These are phyloP conservation scores for Mimumesa dahlbomi DNA, from an alignment of 2,888 invertebrate genomes.

Conservation along the genomic window DNA sequence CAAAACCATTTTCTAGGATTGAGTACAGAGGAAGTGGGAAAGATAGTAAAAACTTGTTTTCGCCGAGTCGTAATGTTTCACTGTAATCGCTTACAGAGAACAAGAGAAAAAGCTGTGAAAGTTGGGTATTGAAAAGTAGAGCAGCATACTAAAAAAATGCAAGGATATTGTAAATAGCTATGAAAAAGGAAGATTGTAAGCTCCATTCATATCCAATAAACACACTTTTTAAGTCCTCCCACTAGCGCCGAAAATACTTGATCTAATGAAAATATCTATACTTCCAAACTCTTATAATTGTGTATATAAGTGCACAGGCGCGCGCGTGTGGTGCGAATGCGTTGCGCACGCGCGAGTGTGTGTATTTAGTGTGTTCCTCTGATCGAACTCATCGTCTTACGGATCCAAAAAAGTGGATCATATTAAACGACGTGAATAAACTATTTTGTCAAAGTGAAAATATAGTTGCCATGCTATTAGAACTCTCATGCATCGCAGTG, in stretches of 20 bases:
- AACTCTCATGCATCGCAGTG: conserved; percentile 56
- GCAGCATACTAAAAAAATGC: conserved; percentile 32
- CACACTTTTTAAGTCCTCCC: conserved; percentile 3
- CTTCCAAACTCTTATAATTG: conserved; percentile 3
- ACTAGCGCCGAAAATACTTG: background rate
- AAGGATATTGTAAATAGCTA: conserved; percentile 21
- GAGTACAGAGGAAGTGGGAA: conserved; percentile 30
- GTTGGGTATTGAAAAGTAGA: conserved; percentile 28
- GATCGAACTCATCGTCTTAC: conserved; percentile 2
- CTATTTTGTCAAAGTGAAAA: conserved; percentile 29
- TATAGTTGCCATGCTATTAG: conserved; percentile 62
- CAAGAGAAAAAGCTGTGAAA: conserved; percentile 37
- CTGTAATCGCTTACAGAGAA: conserved; percentile 10
- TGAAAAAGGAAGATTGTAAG: conserved; percentile 34
- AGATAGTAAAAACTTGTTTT: conserved; percentile 23
- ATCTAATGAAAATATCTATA: too few relatives aligned
- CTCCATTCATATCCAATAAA: conserved; percentile 27
- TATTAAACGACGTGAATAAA: background rate
- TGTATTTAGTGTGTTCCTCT: too few relatives aligned
- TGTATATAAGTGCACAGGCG: too few relatives aligned
- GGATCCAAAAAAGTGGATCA: conserved; percentile 21
- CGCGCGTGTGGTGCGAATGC: too few relatives aligned
- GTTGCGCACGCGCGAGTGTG: too few relatives aligned
- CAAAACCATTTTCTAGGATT: conserved; percentile 7
- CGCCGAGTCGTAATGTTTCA: conserved; percentile 13